Base-by-base conservation (phyloP, 2,888 invertebrate genomes). In the Mesochorus sp. region DNA sequence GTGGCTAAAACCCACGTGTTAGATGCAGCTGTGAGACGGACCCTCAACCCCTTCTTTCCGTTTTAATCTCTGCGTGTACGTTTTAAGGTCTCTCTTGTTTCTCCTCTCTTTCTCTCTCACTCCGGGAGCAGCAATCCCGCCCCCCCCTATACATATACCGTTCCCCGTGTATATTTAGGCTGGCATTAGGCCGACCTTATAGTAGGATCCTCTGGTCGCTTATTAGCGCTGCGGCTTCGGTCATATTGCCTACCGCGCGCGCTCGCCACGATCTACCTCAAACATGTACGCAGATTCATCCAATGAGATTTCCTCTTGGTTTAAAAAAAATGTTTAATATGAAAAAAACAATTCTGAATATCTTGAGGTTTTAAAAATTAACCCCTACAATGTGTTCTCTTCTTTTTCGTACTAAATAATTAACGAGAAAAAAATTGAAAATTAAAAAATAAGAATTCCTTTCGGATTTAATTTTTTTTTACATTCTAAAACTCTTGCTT, bases 111-210 rank as follows among this genome's bases (percentile, higher is more conserved):
- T 42, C 14, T 57, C 14, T 39, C 57, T 64, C 59, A 34, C 26
- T 62, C 34, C 44, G 34, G 39, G 61, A 67, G 67, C 47, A 47
- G 59, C 55, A 39, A 53, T 67, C 37, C 59, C 73, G 61, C 55
- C 74, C 72, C 62, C 51, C n/a, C n/a, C n/a, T n/a, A n/a, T n/a
- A n/a, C 61, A 51, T 72, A 75, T 78, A 67, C 73, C 79, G 79
- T 77, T 83, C 84, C 80, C 70, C 83, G 83, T 87, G 85, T 87
- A 87, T 87, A 87, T 87, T 87, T 86, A 87, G 87, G 84, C 82
- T 76, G 82, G 82, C 80, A 87, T 87, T 87, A 86, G 86, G 78
- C 79, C 80, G 80, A 76, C 78, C 83, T 81, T 75, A 47, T 39
- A 76, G 77, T 81, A 61, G 85, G 64, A 77, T 78, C n/a, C 74